Evolutionary conservation across 1,140 invertebrate species (phyloP), one percentile per base, ranked within the genome.

Genomic region (Pollicipes pollicipes): DNA sequence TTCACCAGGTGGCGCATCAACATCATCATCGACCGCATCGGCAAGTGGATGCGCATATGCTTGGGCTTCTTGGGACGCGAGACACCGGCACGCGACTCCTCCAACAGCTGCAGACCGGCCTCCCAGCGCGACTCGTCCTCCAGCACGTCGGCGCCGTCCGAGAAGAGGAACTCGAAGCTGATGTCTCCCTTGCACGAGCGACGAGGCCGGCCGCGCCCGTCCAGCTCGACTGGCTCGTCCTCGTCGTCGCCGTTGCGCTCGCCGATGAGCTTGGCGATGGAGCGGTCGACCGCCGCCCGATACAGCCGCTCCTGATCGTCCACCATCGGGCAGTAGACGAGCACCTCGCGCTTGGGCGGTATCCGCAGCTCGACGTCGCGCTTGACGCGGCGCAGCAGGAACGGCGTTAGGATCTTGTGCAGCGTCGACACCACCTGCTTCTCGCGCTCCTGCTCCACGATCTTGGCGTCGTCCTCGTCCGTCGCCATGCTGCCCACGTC

Each of bases 331-430:
- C 86, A 84, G 76, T 85, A 87, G 0, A 90, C 83, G 3, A 87
- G 72, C 1, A 88, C 68, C 77, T 88, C 87, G 74, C 85, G 86
- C 74, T 86, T 86, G 0, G 82, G 81, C 0, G 87, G 86, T 63
- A 90, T 79, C 21, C 83, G 76, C 3, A 84, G 68, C 72, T 87
- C 81, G 27, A 89, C 87, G 71, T 89, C 87, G 3, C 76, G 73
- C 78, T 90, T 90, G 66, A 87, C 75, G 27, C 88, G 80, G 67
- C 88, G 79, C 70, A 89, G 78, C 77, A 90, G 81, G 76, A 89
- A 89, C 21, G 88, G 88, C 10, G 82, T 80, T 13, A 90, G 74
- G 75, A 88, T 85, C 79, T 87, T 82, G 72, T 87, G 84, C 8
- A 88, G 76, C 68, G 82, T 83, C 24, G 80, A 77, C 3, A 88